Base-by-base conservation (phyloP, 2,888 invertebrate species). In the Baronia brevicornis region DNA sequence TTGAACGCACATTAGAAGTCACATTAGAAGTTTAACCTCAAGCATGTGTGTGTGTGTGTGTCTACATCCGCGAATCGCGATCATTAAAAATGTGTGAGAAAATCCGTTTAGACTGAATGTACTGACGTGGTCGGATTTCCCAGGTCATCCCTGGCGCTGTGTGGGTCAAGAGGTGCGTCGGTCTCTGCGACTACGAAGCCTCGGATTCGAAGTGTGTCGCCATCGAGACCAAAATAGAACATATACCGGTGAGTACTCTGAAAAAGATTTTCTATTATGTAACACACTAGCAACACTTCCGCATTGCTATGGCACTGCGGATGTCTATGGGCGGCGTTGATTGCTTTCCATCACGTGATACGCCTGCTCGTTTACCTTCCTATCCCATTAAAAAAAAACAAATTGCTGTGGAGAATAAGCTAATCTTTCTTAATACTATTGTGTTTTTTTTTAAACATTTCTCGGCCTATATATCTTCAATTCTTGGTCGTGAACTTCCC, bases 81-180 rank as follows among this genome's bases (percentile, higher is more conserved):
- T 50, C 51, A 49, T 56, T 60, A 56, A 17, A 21, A 21, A 48
- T 45, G 51, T 66, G 73, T 77, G 75, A 68, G 74, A 75, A 69
- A 56, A 67, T 69, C 61, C 60, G 60, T 52, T 36, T 51, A 34
- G 41, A 35, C 26, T 43, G 48, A 32, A 36, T 28, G 33, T 39
- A 34, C 46, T 58, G 55, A 60, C 52, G 54, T 38, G 34, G 13
- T 33, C 40, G 59, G 65, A 39, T 63, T 68, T 73, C 65, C 63
- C 73, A 84, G 82, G 63, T 82, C 43, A 72, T 55, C 37, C 82
- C 82, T 2, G 63, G 72, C 22, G 68, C 74, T 3, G 74, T 79
- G 38, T 84, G 82, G 82, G 74, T 82, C 31, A 79, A 79, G 44
- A 60, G 75, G 5, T 84, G 82, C 48, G 70, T 74, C 30, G 82